Conservation (phyloP, 2,113 vertebrate genomes). For the human region DNA sequence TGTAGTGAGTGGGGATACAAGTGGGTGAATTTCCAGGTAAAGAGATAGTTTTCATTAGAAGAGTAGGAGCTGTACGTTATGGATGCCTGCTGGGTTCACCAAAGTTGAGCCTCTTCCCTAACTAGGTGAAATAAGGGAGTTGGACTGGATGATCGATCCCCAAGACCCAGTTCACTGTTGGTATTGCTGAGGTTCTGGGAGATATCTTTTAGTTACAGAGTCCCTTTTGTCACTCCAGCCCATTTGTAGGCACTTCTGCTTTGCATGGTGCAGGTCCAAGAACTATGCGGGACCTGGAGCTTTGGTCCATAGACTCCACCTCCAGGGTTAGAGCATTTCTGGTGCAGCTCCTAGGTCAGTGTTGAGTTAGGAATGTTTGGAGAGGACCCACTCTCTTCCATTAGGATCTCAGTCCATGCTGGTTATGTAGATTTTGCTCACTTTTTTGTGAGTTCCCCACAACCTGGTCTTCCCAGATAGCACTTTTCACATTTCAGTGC, state of each 20-base stretch:
- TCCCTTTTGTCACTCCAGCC: accelerated
- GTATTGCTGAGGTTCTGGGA: background rate
- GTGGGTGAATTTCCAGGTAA: background rate
- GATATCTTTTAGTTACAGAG: too few species aligned
- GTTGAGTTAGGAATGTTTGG: background rate
- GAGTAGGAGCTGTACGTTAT: background rate
- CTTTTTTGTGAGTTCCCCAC: too few species aligned
- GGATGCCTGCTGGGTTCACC: accelerated
- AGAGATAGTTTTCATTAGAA: background rate
- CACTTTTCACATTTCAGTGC: too few species aligned
- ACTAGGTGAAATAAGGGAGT: background rate
- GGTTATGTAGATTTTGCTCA: background rate
- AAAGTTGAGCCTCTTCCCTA: background rate
- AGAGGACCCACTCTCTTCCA: accelerated
- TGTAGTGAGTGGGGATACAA: background rate
- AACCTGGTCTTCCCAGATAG: accelerated
- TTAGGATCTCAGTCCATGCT: too few species aligned
- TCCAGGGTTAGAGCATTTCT: background rate
- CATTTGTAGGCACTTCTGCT: background rate
- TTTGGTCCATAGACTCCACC: too few species aligned
- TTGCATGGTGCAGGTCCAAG: too few species aligned
- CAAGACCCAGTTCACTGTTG: background rate
- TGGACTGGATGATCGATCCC: background rate
- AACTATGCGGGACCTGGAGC: accelerated
- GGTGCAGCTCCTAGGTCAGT: background rate